phyloP scores from a whole-genome alignment of 2,888 invertebrate species.

The Balanococcus diminutus region DNA sequence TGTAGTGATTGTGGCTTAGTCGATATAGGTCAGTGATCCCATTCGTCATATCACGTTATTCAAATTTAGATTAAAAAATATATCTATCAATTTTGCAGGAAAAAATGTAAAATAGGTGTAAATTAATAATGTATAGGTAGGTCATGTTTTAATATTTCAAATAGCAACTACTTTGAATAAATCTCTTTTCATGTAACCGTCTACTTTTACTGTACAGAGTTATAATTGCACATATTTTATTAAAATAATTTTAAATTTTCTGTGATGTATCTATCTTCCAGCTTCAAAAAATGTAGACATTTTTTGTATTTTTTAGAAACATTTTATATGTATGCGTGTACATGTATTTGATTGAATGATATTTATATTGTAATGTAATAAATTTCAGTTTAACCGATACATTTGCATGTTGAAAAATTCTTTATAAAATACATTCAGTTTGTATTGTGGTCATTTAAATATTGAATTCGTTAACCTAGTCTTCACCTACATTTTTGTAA shows the following conservation, averaged over 20 bases:
- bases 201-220: not conserved
- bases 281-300: slow-evolving; percentile 20
- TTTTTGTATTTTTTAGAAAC: not conserved
- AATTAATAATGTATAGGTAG: no score
- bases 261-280: slow-evolving; percentile 35
- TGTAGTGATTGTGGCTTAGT: not conserved
- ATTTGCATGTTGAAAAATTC: not conserved
- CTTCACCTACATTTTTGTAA: no score
- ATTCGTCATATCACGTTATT: not conserved
- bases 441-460: no score
- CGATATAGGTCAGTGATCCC: not conserved
- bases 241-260: slow-evolving; percentile 12
- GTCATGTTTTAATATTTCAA: not conserved
- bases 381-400: not conserved
- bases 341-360: not conserved
- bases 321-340: not conserved
- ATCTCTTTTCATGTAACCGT: not conserved
- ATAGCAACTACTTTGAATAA: not conserved
- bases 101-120: not conserved
- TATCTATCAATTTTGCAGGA: not conserved
- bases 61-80: not conserved
- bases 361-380: not conserved
- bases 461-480: not conserved
- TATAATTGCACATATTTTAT: not conserved
- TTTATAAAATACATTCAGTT: not conserved